Conservation (phyloP, 2,113 vertebrate species). For the Gallinago undulata region DNA sequence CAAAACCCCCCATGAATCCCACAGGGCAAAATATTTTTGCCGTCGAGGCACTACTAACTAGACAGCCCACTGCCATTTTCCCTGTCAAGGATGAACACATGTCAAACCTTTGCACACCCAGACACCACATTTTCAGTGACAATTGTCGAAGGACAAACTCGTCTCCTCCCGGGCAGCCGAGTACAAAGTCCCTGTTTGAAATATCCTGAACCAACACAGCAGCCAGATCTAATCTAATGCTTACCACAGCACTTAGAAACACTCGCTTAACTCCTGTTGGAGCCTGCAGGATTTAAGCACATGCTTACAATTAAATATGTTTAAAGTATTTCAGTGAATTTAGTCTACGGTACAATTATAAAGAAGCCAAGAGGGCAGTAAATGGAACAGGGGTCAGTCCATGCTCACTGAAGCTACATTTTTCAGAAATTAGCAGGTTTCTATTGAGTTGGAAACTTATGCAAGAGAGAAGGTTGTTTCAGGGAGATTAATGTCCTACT, state of each 20-base stretch:
- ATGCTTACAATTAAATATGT: neutral
- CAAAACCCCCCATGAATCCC: neutral
- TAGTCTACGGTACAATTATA: neutral
- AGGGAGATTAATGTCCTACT: neutral
- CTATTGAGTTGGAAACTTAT: neutral
- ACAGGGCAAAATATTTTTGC: neutral
- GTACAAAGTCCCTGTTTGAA: neutral
- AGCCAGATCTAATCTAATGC: neutral
- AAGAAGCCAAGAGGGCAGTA: neutral
- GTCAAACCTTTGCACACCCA: neutral
- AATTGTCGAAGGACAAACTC: neutral
- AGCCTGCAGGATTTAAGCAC: fast-evolving
- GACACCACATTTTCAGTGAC: neutral
- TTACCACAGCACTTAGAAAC: neutral
- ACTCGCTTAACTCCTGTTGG: fast-evolving
- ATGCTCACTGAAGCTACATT: neutral
- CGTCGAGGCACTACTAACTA: neutral
- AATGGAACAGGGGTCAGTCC: neutral
- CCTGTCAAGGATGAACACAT: neutral
- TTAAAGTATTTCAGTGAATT: neutral
- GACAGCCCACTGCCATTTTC: neutral
- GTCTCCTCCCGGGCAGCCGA: neutral
- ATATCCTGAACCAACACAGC: neutral
- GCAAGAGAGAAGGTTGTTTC: neutral
- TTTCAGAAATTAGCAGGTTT: neutral